Evolutionary conservation across 2,113 vertebrate species (phyloP).

Genomic region (Riparia riparia): DNA sequence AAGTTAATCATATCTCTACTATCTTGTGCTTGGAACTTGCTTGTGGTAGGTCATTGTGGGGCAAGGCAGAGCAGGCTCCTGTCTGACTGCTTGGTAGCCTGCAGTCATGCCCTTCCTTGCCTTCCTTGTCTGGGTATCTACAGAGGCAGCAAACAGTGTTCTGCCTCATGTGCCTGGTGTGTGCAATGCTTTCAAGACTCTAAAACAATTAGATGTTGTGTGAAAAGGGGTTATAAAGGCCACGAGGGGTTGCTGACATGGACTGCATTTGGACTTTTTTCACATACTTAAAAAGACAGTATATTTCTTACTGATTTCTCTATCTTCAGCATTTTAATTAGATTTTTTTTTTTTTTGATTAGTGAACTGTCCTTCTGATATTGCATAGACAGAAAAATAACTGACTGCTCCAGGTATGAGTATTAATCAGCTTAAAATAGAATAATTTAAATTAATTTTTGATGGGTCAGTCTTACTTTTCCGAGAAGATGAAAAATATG

Average conservation of each 20-base stretch:
- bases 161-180: background rate
- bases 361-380: background rate
- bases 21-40: background rate
- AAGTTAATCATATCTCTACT: background rate
- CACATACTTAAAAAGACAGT: background rate
- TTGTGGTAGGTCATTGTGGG: background rate
- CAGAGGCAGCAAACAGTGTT: background rate
- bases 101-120: background rate
- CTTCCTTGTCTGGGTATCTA: background rate
- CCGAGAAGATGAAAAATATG: background rate
- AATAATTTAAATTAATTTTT: slow-evolving; percentile 31
- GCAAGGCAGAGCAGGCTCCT: background rate
- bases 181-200: background rate
- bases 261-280: background rate
- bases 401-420: background rate
- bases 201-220: background rate
- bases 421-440: slow-evolving; percentile 21
- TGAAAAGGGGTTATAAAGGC: background rate
- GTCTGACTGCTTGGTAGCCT: background rate
- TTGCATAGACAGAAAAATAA: background rate
- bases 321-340: background rate
- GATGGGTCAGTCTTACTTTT: background rate
- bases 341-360: background rate
- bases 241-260: background rate
- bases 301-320: background rate